Percentiles rank a stretch among this genome's conserved stretches.
Conservation (phyloP, 2,797 vertebrate genomes). For the Microctenopoma stevenorrisi region DNA sequence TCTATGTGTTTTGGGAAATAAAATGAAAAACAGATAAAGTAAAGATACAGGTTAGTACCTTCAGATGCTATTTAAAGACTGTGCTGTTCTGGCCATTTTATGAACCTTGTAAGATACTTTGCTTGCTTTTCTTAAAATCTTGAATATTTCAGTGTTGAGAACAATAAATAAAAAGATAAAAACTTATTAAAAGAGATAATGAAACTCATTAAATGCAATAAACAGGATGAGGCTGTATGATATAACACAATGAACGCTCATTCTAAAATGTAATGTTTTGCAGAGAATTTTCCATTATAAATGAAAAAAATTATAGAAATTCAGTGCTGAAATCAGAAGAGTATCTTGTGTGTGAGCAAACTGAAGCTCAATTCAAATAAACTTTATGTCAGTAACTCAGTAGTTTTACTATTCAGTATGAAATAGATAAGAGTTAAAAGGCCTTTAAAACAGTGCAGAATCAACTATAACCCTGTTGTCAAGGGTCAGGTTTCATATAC, state of each 20-base stretch:
- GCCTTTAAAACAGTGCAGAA: constrained; percentile 42
- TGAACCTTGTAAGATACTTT: neutral
- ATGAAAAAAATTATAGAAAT: neutral
- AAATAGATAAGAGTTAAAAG: constrained; percentile 66
- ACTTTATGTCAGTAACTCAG: constrained; percentile 50
- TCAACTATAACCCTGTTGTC: constrained; percentile 49
- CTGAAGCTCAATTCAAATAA: constrained; percentile 26
- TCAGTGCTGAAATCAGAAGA: constrained; percentile 26
- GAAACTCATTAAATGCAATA: neutral
- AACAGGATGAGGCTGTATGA: neutral
- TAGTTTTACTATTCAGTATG: constrained; percentile 67
- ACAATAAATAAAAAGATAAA: neutral
- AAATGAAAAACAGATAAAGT: too few species aligned
- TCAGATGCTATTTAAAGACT: too few species aligned
- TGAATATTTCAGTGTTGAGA: neutral
- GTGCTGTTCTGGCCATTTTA: too few species aligned
- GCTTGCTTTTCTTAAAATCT: neutral
- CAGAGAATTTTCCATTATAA: neutral
- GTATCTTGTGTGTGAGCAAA: constrained; percentile 30
- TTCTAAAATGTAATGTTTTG: constrained; percentile 1
- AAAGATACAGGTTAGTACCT: too few species aligned
- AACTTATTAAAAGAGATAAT: neutral
- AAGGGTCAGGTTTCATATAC: constrained; percentile 62
- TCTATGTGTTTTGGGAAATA: too few species aligned
- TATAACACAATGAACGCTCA: neutral